Percentiles rank a stretch among this genome's conserved stretches.
phyloP scores from a whole-genome alignment of 2,113 vertebrate species.

The Microtus richardsoni region DNA sequence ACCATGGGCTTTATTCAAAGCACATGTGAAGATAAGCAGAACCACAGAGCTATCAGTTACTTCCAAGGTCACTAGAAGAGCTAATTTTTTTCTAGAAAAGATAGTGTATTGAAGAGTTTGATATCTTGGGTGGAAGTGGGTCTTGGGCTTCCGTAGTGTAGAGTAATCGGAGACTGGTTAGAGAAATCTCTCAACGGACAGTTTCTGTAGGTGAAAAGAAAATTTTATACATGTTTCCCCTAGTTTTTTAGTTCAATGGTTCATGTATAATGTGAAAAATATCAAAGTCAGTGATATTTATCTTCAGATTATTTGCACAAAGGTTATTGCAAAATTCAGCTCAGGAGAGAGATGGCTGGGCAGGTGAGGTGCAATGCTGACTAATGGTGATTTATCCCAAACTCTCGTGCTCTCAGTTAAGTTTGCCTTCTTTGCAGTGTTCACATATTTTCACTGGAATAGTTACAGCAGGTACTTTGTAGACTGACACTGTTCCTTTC shows the following conservation, averaged over 20 bases:
- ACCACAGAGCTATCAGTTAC: background rate
- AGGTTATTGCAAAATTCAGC: constrained; percentile 43
- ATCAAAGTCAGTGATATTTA: constrained; percentile 48
- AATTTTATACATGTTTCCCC: constrained; percentile 9
- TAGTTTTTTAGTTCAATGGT: background rate
- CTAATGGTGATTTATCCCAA: background rate
- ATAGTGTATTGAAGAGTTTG: background rate
- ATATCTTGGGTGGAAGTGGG: background rate
- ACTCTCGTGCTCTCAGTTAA: background rate
- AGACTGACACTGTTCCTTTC: background rate
- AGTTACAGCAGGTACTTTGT: background rate
- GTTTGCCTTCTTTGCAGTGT: background rate
- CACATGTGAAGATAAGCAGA: background rate
- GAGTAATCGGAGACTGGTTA: background rate
- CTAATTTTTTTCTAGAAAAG: background rate
- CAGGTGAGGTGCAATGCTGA: background rate
- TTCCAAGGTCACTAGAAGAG: background rate
- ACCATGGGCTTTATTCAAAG: background rate
- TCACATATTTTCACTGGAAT: background rate
- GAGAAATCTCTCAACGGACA: background rate
- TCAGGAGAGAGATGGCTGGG: background rate
- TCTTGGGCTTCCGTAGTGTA: background rate
- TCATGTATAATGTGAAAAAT: constrained; percentile 11
- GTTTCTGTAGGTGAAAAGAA: background rate
- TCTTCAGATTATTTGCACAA: constrained; percentile 50